Conservation (phyloP, 92 coral and sea anemone genomes). For the Bergia puertoricense region DNA sequence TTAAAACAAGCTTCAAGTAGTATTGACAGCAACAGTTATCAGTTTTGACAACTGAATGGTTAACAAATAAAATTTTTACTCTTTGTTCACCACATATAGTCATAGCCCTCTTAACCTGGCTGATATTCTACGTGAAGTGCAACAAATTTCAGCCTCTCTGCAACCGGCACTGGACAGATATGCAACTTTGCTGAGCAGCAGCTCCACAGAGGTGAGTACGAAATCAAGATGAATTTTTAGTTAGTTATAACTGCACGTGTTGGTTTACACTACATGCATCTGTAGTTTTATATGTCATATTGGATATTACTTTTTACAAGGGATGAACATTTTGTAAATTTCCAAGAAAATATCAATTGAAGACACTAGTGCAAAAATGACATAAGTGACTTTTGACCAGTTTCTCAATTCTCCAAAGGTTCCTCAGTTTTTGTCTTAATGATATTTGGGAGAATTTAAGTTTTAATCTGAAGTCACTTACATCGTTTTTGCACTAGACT, state of each 20-base stretch:
- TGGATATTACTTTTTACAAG: no score
- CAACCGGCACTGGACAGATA: conserved; percentile 83
- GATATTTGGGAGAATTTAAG: no score
- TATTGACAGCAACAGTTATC: no score
- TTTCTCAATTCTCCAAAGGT: no score
- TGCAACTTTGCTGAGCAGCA: conserved; percentile 67
- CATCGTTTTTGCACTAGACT: no score
- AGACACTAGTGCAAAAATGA: no score
- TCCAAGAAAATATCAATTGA: not conserved
- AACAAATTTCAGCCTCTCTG: conserved; percentile 63
- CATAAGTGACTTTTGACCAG: no score
- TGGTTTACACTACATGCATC: not conserved
- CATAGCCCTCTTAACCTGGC: conserved; percentile 79
- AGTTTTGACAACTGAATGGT: not conserved
- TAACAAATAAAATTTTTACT: not conserved
- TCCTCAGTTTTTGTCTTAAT: no score
- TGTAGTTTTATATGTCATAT: no score
- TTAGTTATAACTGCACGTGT: not conserved
- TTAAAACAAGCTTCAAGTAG: no score
- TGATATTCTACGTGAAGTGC: conserved; percentile 78
- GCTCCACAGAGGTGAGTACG: conserved; percentile 61
- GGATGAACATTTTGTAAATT: no score
- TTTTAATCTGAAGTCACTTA: no score
- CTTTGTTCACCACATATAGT: conserved; percentile 1
- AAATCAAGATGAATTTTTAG: not conserved